phyloP scores from a whole-genome alignment of 2,797 vertebrate species.

The Labeo calbasu region DNA sequence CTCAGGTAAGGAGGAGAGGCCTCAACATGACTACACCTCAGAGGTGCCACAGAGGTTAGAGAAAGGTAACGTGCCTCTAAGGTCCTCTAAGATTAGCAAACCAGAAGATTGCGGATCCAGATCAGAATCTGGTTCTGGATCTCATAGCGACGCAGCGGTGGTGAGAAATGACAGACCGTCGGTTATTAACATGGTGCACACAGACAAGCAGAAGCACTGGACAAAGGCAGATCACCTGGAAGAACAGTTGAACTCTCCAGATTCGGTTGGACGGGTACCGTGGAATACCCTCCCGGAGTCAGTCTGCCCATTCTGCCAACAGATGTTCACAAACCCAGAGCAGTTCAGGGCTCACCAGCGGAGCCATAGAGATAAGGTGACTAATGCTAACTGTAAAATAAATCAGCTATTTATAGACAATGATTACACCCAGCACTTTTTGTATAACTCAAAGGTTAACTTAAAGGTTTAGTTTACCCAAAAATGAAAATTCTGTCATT shows the following conservation, averaged over 20 bases:
- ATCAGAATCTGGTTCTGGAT: constrained; percentile 27
- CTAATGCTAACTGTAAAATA: background rate
- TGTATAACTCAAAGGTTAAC: background rate
- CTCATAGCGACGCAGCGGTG: background rate
- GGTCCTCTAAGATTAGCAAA: background rate
- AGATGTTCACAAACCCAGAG: constrained; percentile 60
- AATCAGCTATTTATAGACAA: background rate
- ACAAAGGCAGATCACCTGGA: constrained; percentile 9
- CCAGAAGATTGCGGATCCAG: constrained; percentile 19
- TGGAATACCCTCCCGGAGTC: constrained; percentile 49
- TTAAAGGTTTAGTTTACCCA: background rate
- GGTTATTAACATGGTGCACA: constrained; percentile 55
- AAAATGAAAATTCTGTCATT: background rate
- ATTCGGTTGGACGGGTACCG: background rate
- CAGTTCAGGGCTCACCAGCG: constrained; percentile 58
- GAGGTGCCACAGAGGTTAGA: background rate
- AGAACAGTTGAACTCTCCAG: constrained; percentile 26
- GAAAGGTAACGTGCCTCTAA: constrained; percentile 1
- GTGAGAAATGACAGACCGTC: constrained; percentile 42
- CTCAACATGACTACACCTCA: background rate
- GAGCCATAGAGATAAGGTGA: constrained; percentile 63
- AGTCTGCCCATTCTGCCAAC: constrained; percentile 59
- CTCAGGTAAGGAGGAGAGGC: constrained; percentile 10
- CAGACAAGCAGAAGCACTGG: constrained; percentile 34
- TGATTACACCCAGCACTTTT: background rate